A percentile compares a stretch with the other conserved stretches of the same genome.
These are phyloP conservation scores for Sebastes nivosus DNA, from an alignment of 2,797 vertebrate genomes.

Conservation along the genomic window DNA sequence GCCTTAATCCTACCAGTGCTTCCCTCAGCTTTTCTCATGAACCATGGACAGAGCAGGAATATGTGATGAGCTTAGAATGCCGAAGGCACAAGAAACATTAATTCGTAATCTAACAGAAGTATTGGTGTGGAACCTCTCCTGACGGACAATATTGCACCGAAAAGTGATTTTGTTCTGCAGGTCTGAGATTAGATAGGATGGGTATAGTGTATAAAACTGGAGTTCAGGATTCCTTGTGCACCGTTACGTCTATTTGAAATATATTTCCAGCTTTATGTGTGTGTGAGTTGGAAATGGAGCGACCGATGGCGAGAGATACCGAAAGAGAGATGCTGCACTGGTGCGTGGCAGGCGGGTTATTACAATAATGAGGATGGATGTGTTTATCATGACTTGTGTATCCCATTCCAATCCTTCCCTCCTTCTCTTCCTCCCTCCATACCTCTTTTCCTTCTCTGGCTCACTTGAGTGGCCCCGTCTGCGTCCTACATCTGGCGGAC, in stretches of 20 bases:
- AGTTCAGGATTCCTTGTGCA: slow-evolving; percentile 31
- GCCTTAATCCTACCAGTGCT: slow-evolving; percentile 67
- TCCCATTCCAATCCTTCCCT: slow-evolving; percentile 48
- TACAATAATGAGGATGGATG: slow-evolving; percentile 80
- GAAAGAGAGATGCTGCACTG: slow-evolving; percentile 49
- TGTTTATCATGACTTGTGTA: slow-evolving; percentile 74
- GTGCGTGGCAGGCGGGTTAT: slow-evolving; percentile 68
- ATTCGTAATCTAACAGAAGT: slow-evolving; percentile 56
- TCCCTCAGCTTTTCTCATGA: slow-evolving; percentile 72
- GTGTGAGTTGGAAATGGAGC: slow-evolving; percentile 11
- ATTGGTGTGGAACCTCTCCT: slow-evolving; percentile 54
- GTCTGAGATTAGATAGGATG: slow-evolving; percentile 47
- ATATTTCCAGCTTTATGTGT: slow-evolving; percentile 14
- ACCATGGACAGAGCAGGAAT: slow-evolving; percentile 51
- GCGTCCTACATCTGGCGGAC: slow-evolving; percentile 49
- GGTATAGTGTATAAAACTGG: slow-evolving; percentile 27
- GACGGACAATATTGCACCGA: slow-evolving; percentile 31
- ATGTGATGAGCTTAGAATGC: slow-evolving; percentile 61
- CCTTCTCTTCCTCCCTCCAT: slow-evolving; percentile 25
- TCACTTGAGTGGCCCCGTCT: slow-evolving; percentile 62
- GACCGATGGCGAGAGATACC: slow-evolving; percentile 29
- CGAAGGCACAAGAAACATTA: slow-evolving; percentile 56
- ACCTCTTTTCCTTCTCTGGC: slow-evolving; percentile 31
- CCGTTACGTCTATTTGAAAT: slow-evolving; percentile 46
- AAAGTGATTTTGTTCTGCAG: slow-evolving; percentile 59